phyloP scores from a whole-genome alignment of 1,140 invertebrate genomes.

The Adoxophyes honmai region DNA sequence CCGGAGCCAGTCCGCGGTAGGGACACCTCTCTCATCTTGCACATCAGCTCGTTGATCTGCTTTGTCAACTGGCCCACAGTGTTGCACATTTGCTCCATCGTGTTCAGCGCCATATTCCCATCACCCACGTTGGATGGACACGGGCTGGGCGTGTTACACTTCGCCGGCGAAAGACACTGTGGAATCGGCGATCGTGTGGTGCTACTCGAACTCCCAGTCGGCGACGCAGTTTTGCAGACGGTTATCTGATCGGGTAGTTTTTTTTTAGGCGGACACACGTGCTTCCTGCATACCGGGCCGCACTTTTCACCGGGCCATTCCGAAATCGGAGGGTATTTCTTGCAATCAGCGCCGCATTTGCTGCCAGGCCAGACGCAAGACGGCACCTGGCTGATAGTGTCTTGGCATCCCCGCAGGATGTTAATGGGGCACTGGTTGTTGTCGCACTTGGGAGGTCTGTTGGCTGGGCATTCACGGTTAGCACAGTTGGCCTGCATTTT shows the following conservation, averaged over 20 bases:
- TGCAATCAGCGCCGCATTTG: neutral
- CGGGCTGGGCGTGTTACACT: no score
- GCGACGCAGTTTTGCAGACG: constrained; percentile 14
- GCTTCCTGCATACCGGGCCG: constrained; percentile 37
- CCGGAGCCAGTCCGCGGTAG: constrained; percentile 6
- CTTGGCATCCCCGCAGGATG: neutral
- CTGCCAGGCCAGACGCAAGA: neutral
- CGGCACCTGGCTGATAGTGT: neutral
- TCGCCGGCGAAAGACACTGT: neutral
- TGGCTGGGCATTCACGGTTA: constrained; percentile 46
- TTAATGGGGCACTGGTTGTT: constrained; percentile 38
- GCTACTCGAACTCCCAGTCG: neutral
- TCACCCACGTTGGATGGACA: no score
- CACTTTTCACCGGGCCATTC: constrained; percentile 35
- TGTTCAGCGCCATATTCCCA: no score
- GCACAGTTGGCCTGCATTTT: constrained; percentile 38
- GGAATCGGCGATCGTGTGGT: neutral
- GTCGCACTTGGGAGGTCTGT: constrained; percentile 38
- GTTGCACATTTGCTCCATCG: constrained; percentile 48
- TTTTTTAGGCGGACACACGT: constrained; percentile 24
- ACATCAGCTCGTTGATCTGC: constrained; percentile 48
- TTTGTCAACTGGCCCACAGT: constrained; percentile 48
- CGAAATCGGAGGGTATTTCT: neutral
- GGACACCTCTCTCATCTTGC: constrained; percentile 38
- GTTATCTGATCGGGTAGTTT: constrained; percentile 3